Evolutionary conservation across 2,888 invertebrate genomes (phyloP), one percentile per base, ranked within the genome.

Genomic region (Himalopsyche kuldschensis): DNA sequence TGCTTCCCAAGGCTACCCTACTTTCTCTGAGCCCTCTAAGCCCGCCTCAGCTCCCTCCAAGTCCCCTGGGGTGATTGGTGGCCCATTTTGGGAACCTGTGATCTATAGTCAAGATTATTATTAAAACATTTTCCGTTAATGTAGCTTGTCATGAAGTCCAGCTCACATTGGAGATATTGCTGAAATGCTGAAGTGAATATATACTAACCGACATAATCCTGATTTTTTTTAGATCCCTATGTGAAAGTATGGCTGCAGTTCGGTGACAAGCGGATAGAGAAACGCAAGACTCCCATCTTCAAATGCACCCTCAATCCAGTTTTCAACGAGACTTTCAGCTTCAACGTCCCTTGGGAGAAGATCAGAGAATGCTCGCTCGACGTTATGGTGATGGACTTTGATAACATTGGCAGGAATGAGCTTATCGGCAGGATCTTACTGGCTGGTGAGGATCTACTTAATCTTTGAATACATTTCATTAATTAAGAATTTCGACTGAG

Each of bases 211-310:
- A 35, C 8, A 10, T 35, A 8, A 10, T 35, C 8, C 8, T 8
- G 1, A 35, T 10, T 55, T 20, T 86, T 92, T 93, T 77, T 93
- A 98, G 98, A 98, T 95, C 98, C 98, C 0, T 98, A 98, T 91
- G 98, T 98, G n/a, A 98, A 98, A 90, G 97, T 98, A 17, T 98
- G 98, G 98, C 94, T 98, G 76, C 97, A 97, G 88, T 97, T 98
- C 88, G 98, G 97, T 48, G 97, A 97, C 89, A 97, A 98, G 88
- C 95, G 97, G 87, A 96, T 98, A 87, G 98, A 98, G 91, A 98
- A 98, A 89, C 95, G 97, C 90, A 98, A 98, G 93, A 98, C 98
- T 81, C 97, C 97, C 85, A 96, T 97, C 89, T 97, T 97, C 90
- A 97, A 97, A 88, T 97, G 97, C 91, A 98, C 97, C 80, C 92